Evolutionary conservation across 2,888 invertebrate species (phyloP), one percentile per base, ranked within the genome.

Genomic region (Xylophagus ater): DNA sequence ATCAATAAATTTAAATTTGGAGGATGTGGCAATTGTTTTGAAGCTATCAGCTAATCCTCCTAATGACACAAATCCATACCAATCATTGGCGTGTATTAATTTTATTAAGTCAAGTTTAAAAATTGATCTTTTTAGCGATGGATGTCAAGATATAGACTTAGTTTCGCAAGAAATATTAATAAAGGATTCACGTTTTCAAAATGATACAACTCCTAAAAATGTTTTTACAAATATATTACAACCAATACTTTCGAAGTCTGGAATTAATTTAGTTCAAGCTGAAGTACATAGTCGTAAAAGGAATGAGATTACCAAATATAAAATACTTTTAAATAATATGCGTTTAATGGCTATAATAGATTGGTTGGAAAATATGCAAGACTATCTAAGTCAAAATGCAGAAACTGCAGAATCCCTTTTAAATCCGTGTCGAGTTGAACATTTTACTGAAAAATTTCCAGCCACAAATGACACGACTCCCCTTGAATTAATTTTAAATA

Each of bases 251-350:
- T 69, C 70, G 42, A 69, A 62, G 33, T 54, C 69, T 30, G 58
- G 51, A 4, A 51, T 53, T 4, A 59, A 59, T 44, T 69, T 73
- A 41, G 81, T 82, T 24, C 82, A 82, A 60, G 81, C 80, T 0
- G 82, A 83, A 58, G 70, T 83, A 8, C 82, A 82, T 54, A 80
- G 81, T 50, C 74, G 85, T 44, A 77, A 71, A 59, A 73, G 75
- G 37, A 71, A 62, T 32, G 79, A 76, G 53, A 72, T 74, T 14
- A 74, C 78, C 0, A 81, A 86, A 48, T 88, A 89, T 53, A 92
- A 90, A 2, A 78, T 94, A 45, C 69, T 94, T 31, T 69, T 96
- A 37, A 93, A 94, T 67, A 90, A 90, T 60, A 93, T 94, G 90
- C 72, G 93, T 25, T 67, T 96, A 41, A 89, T 94, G 76, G 86